Percentiles rank a stretch among this genome's conserved stretches.
These are phyloP conservation scores for Acrocyrtus sp. DNA, from an alignment of 2,888 invertebrate species.

Conservation along the genomic window DNA sequence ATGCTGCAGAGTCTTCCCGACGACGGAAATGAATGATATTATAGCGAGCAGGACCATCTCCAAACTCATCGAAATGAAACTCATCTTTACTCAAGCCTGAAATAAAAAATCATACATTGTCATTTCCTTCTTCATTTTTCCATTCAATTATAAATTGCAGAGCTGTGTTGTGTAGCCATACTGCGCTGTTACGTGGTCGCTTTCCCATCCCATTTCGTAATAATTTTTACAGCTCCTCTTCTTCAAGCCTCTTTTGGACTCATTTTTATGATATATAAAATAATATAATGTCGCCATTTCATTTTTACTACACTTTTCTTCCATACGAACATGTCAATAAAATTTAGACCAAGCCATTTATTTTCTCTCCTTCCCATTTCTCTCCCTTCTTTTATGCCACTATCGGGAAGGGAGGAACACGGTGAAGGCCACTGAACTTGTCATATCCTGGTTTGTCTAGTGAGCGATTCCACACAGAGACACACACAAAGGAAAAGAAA, in stretches of 20 bases:
- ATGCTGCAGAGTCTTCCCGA: conserved; percentile 72
- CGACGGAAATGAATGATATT: conserved; percentile 96
- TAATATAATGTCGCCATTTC: background rate
- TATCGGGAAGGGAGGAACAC: background rate
- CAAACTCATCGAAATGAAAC: conserved; percentile 89
- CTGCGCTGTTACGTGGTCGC: too few species aligned
- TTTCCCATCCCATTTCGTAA: too few species aligned
- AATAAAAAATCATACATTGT: conserved; percentile 35
- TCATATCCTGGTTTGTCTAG: conserved; percentile 2
- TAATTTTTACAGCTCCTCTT: too few species aligned
- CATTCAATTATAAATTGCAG: background rate
- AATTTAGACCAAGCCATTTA: conserved; percentile 9
- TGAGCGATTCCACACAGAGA: background rate
- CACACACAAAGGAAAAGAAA: background rate
- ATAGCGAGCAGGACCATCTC: conserved; percentile 94
- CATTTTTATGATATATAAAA: background rate
- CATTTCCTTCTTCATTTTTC: background rate
- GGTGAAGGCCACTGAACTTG: conserved; percentile 1
- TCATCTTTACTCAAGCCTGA: conserved; percentile 88
- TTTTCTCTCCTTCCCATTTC: conserved; percentile 1
- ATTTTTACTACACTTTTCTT: background rate
- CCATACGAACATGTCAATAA: conserved; percentile 19
- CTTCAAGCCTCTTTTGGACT: too few species aligned
- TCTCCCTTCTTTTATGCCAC: conserved; percentile 5
- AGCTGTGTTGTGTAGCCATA: background rate